Percentiles rank a stretch among this genome's conserved stretches.
These are phyloP conservation scores for Kradibia gibbosae DNA, from an alignment of 1,140 invertebrate species.

Conservation along the genomic window DNA sequence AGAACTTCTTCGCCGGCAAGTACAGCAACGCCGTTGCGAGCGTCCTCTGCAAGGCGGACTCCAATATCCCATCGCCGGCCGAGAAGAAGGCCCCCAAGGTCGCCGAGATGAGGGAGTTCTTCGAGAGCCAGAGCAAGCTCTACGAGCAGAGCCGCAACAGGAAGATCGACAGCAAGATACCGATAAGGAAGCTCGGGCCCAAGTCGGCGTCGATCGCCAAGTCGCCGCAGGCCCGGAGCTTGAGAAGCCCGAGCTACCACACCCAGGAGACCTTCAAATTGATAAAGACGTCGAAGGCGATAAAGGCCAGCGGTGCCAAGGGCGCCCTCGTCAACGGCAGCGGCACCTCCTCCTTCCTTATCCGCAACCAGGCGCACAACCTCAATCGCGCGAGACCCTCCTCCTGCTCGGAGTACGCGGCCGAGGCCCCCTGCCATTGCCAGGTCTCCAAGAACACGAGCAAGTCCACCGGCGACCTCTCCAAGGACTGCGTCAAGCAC, in stretches of 20 bases:
- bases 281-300: not conserved
- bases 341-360: not conserved
- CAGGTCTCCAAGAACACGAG: not conserved
- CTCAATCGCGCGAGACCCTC: not conserved
- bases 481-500: not conserved
- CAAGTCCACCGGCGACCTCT: not conserved
- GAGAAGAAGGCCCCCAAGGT: not conserved
- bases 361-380: not conserved
- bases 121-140: not conserved
- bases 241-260: slow-evolving; percentile 7
- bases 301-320: not conserved
- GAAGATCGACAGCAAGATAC: not conserved
- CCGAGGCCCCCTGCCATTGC: not conserved
- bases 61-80: not conserved
- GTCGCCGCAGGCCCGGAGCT: not conserved
- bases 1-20: not conserved
- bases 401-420: not conserved
- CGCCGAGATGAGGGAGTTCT: slow-evolving; percentile 13
- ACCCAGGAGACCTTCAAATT: slow-evolving; percentile 7
- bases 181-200: not conserved
- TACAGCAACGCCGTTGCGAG: not conserved
- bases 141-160: not conserved
- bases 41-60: not conserved
- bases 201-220: not conserved
- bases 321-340: not conserved